These are phyloP conservation scores for Synergus itoensis DNA, from an alignment of 2,888 invertebrate genomes.

Conservation along the genomic window DNA sequence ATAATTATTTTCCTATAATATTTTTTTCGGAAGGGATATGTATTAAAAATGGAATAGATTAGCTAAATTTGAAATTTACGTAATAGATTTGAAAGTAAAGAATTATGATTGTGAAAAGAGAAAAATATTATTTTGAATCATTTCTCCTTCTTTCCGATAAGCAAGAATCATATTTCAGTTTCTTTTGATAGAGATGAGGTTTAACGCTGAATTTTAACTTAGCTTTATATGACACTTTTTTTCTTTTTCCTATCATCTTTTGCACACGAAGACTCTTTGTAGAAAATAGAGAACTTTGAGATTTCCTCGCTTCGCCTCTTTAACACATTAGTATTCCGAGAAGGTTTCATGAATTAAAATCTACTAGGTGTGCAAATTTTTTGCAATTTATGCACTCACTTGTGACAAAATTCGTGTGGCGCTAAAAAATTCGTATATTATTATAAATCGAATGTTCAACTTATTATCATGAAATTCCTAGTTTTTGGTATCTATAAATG, in stretches of 20 bases:
- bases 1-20: no score
- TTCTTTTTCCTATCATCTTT: constrained; percentile 1
- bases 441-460: background rate
- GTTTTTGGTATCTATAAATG: no score
- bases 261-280: background rate
- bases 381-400: constrained; percentile 13
- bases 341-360: constrained; percentile 24
- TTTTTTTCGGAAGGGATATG: no score
- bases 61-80: background rate
- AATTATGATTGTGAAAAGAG: background rate
- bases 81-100: background rate
- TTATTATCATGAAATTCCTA: no score
- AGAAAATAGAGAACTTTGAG: background rate
- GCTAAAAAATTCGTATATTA: background rate
- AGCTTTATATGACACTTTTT: background rate
- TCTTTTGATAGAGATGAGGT: background rate
- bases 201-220: constrained; percentile 18
- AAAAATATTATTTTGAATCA: background rate
- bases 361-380: constrained; percentile 14
- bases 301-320: background rate
- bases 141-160: background rate
- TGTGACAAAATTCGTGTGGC: constrained; percentile 4
- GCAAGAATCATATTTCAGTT: background rate
- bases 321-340: constrained; percentile 24
- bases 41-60: no score